phyloP scores from a whole-genome alignment of 1,140 invertebrate genomes.

The Musca vetustissima region DNA sequence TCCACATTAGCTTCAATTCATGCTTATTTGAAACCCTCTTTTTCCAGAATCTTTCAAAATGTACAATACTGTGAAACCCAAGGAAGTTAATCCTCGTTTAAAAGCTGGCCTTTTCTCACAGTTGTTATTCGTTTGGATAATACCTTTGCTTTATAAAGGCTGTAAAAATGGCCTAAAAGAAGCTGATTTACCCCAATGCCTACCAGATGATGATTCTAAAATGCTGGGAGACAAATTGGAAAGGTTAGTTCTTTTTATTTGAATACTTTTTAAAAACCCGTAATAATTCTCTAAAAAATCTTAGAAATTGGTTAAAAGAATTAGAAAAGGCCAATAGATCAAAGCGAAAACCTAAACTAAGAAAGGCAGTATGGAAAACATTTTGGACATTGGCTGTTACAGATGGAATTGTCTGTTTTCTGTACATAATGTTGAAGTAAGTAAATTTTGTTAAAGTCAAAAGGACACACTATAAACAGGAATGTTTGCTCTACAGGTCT shows the following conservation, averaged over 20 bases:
- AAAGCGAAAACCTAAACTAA: not conserved
- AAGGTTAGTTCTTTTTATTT: not conserved
- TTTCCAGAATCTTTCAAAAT: not conserved
- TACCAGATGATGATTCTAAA: constrained; percentile 3
- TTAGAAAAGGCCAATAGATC: not conserved
- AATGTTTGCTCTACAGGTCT: not conserved
- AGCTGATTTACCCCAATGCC: not conserved
- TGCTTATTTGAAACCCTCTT: not conserved
- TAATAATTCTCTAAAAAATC: too few relatives aligned
- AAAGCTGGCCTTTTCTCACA: not conserved
- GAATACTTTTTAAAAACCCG: not conserved
- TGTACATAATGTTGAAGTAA: constrained; percentile 18
- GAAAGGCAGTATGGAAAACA: not conserved
- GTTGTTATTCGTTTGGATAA: not conserved
- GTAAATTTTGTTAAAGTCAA: not conserved
- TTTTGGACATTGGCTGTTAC: not conserved
- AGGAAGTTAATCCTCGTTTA: not conserved
- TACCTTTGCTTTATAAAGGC: not conserved
- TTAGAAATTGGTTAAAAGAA: too few relatives aligned
- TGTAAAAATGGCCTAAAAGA: constrained; percentile 3
- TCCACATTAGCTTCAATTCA: too few relatives aligned
- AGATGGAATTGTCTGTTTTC: not conserved
- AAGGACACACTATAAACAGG: not conserved
- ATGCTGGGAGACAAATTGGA: not conserved
- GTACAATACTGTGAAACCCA: not conserved